Evolutionary conservation across 1,140 invertebrate genomes (phyloP), one percentile per base, ranked within the genome.

Genomic region (Scylla paramamosain): DNA sequence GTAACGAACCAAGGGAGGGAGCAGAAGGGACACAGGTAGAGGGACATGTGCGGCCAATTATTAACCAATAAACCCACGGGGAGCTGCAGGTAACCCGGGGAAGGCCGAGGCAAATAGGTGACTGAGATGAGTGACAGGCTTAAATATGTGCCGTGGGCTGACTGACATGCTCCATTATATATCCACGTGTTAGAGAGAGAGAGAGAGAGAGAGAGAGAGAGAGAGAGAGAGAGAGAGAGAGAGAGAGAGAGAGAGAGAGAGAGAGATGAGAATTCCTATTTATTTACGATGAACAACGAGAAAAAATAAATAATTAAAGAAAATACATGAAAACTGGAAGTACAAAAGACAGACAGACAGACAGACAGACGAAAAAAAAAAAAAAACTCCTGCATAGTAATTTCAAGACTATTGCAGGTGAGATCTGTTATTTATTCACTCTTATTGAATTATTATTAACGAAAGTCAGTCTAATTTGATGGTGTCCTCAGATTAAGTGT

Each of bases 181-280:
- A 77, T 77, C 67, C 67, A 77, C 67, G 67, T 77, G 67, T 77
- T 20, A 12, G 12, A 59, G 52, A 14, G 16, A 59, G 52, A 59
- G 52, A 59, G 52, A 88, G 86, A 88, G 86, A n/a, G 86, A 88
- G 86, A 88, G 86, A 39, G 86, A 32, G 86, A 88, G 31, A 39
- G 86, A 59, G 52, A 59, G 52, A 59, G 52, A 59, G 52, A 59
- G 52, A 59, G 39, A 59, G 52, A 59, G 52, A 59, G 52, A 59
- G 52, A 59, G 52, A 59, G 52, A 59, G 52, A 59, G 52, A 59
- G 52, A 59, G 52, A 59, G 52, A 4, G 2, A 59, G 46, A 48
- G n/a, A n/a, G n/a, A 39, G 39, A 39, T 39, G 1, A 2, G 39
- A 39, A 39, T 39, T 39, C 39, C 39, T 39, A 39, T 1, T 39